Evolutionary conservation across 2,888 invertebrate species (phyloP).

Genomic region (Lithophane leautieri): DNA sequence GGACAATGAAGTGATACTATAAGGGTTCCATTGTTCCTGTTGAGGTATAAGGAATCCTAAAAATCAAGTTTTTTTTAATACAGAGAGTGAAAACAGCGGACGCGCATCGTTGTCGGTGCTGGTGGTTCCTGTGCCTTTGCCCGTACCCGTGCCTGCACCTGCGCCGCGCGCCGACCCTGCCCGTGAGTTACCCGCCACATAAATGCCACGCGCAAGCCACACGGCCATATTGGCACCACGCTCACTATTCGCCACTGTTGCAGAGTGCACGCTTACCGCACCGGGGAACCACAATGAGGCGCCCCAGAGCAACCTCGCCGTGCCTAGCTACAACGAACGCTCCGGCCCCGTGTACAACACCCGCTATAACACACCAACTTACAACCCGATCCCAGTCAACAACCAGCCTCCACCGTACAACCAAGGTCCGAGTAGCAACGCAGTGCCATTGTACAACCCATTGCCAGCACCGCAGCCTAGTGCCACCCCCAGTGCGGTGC

Average conservation of each 20-base stretch:
- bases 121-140: slow-evolving; percentile 75
- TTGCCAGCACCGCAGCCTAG: slow-evolving; percentile 2
- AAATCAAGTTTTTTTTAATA: background rate
- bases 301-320: background rate
- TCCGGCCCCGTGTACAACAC: background rate
- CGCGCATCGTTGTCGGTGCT: slow-evolving; percentile 69
- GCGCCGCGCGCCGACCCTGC: slow-evolving; percentile 1
- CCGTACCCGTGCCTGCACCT: slow-evolving; percentile 45
- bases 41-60: too few species aligned
- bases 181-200: slow-evolving; percentile 25
- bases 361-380: background rate
- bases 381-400: background rate
- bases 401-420: slow-evolving; percentile 8
- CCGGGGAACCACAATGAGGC: background rate
- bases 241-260: slow-evolving; percentile 12
- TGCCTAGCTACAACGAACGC: background rate
- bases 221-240: background rate
- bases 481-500: background rate
- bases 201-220: background rate
- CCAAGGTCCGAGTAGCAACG: slow-evolving; percentile 5
- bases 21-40: too few species aligned
- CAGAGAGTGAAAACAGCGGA: slow-evolving; percentile 53
- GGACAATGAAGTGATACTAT: too few species aligned
- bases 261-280: slow-evolving; percentile 36
- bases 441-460: slow-evolving; percentile 3